Conservation (phyloP, 2,888 invertebrate species). For the Idaea dimidiata region DNA sequence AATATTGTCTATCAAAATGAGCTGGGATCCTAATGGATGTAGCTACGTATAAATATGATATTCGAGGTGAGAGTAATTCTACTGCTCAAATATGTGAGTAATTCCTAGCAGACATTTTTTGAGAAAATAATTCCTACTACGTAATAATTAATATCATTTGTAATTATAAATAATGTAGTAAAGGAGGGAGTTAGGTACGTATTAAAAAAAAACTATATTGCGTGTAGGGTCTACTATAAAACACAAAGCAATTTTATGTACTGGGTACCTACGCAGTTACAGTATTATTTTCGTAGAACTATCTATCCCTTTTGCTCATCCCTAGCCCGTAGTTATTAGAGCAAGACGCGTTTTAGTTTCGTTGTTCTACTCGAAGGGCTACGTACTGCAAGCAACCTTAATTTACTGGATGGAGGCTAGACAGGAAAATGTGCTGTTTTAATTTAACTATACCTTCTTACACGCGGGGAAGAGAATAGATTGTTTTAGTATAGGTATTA, state of each 20-base stretch:
- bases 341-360: constrained; percentile 54
- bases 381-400: constrained; percentile 40
- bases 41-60: not conserved
- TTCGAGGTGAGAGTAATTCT: not conserved
- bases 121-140: too few species aligned
- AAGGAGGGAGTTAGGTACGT: not conserved
- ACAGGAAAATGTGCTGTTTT: constrained; percentile 36
- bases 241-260: not conserved
- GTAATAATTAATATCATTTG: too few species aligned
- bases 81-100: not conserved
- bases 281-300: constrained; percentile 23
- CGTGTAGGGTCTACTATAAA: not conserved
- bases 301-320: constrained; percentile 38
- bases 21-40: constrained; percentile 5
- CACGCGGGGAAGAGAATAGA: constrained; percentile 25
- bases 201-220: not conserved
- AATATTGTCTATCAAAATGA: constrained; percentile 49
- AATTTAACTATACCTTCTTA: constrained; percentile 25
- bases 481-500: constrained; percentile 15
- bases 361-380: constrained; percentile 41
- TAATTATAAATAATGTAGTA: not conserved
- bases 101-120: too few species aligned
- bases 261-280: not conserved
- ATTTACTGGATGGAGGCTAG: constrained; percentile 42
- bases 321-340: constrained; percentile 57